phyloP scores from a whole-genome alignment of 2,888 invertebrate species.

The Aphelenchoides bicaudatus region DNA sequence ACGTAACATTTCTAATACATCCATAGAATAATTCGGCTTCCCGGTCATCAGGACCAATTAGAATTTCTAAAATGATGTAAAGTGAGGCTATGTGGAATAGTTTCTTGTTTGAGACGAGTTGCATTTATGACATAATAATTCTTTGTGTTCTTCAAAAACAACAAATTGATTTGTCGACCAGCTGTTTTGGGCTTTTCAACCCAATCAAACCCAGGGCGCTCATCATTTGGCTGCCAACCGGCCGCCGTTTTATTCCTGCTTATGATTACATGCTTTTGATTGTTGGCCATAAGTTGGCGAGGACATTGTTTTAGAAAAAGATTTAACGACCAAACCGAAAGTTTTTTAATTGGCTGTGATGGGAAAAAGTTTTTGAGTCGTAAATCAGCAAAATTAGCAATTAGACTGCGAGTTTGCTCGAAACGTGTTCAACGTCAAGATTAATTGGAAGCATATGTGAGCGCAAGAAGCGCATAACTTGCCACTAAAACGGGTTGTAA shows the following conservation, averaged over 20 bases:
- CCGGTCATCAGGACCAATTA: conserved; percentile 34
- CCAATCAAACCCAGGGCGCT: too few species aligned
- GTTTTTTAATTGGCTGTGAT: conserved; percentile 4
- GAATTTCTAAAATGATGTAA: conserved; percentile 26
- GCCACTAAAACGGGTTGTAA: background rate
- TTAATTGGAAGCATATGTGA: too few species aligned
- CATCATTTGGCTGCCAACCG: too few species aligned
- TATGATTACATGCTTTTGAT: too few species aligned
- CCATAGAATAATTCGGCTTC: conserved; percentile 37
- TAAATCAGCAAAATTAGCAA: background rate
- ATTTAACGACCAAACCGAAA: background rate
- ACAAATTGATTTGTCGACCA: background rate
- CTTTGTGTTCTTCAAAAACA: background rate
- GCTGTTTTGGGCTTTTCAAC: background rate
- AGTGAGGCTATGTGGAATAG: too few species aligned
- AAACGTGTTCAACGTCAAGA: background rate
- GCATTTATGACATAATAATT: too few species aligned
- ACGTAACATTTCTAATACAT: conserved; percentile 49
- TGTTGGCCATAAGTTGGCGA: too few species aligned
- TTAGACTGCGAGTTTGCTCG: background rate
- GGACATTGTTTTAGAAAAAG: too few species aligned
- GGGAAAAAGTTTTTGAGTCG: conserved; percentile 1
- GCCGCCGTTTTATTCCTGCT: too few species aligned
- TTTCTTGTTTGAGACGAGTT: too few species aligned
- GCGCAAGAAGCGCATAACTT: background rate